Evolutionary conservation across 53 echinoderm and acorn worm species (phyloP).

Genomic region (Mesocentrotus franciscanus): DNA sequence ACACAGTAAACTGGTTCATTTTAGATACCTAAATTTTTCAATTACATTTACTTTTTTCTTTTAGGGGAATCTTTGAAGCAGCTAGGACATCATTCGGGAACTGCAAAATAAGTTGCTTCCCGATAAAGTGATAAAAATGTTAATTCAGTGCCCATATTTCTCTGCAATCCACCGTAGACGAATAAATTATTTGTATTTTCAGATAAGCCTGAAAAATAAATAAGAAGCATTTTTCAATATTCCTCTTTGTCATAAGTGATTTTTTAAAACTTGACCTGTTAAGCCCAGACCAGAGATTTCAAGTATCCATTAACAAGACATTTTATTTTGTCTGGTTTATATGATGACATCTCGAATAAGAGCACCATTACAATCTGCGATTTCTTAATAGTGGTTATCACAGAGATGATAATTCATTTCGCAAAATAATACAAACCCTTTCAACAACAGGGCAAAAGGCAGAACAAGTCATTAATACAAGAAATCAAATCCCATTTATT

Average conservation of each 20-base stretch:
- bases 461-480: not conserved
- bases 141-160: not conserved
- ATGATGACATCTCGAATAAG: not conserved
- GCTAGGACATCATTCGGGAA: not conserved
- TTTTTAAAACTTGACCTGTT: too few relatives aligned
- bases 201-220: too few relatives aligned
- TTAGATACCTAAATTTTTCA: not conserved
- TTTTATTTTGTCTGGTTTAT: not conserved
- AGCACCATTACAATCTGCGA: not conserved
- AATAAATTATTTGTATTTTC: not conserved
- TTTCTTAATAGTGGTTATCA: not conserved
- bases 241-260: too few relatives aligned
- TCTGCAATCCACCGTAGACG: too few relatives aligned
- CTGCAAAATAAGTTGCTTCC: not conserved
- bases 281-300: not conserved
- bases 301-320: not conserved
- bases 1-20: not conserved
- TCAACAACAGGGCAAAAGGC: not conserved
- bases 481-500: not conserved
- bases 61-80: not conserved
- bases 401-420: not conserved
- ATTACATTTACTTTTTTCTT: not conserved
- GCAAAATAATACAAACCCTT: not conserved
- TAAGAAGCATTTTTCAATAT: too few relatives aligned
- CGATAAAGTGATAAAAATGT: not conserved